A percentile compares a stretch with the other conserved stretches of the same genome.
Conservation (phyloP, 2,113 vertebrate species). For the Lampris megalopsis region DNA sequence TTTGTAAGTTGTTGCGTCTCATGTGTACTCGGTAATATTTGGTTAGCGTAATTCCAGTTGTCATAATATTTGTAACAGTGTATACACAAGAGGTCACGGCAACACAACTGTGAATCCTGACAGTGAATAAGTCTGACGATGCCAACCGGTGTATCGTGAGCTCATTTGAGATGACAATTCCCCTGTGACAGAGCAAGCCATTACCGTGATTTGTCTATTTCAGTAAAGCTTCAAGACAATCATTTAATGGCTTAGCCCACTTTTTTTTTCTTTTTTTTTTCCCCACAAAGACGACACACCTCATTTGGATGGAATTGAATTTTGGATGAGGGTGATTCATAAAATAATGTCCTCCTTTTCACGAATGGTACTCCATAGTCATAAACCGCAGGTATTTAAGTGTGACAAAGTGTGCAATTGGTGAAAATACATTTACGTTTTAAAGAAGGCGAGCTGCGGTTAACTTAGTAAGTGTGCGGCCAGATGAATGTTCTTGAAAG, state of each 20-base stretch:
- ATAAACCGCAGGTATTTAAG: conserved; percentile 1
- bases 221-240: conserved; percentile 35
- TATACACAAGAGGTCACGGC: conserved; percentile 1
- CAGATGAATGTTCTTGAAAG: not conserved
- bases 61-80: conserved; percentile 2
- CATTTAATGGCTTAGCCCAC: conserved; percentile 12
- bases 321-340: conserved; percentile 23
- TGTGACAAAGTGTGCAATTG: conserved; percentile 14
- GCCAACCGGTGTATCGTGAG: not conserved
- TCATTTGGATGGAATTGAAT: conserved; percentile 39
- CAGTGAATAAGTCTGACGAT: conserved; percentile 6
- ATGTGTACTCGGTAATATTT: not conserved
- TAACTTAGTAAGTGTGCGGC: not conserved
- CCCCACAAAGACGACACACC: conserved; percentile 49
- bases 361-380: conserved; percentile 26
- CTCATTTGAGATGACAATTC: not conserved
- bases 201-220: conserved; percentile 37
- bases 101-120: not conserved
- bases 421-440: conserved; percentile 9
- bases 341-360: conserved; percentile 23
- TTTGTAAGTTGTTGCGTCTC: not conserved
- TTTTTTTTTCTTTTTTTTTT: conserved; percentile 2
- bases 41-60: not conserved
- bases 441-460: conserved; percentile 4
- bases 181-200: conserved; percentile 5